These are phyloP conservation scores for Pelodiscus sinensis DNA, from an alignment of 2,113 vertebrate species.

Conservation along the genomic window DNA sequence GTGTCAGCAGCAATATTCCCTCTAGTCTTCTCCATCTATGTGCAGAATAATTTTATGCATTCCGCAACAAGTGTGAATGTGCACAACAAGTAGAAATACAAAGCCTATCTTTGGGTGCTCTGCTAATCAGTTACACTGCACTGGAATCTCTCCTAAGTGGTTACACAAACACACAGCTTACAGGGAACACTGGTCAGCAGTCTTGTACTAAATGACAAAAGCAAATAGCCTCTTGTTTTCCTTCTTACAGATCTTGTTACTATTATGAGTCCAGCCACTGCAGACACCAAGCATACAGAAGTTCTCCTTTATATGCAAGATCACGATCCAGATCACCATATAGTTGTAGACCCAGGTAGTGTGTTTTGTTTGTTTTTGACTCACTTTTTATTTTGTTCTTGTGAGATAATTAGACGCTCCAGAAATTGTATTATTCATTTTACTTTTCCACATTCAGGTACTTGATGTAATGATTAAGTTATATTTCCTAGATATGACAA, in stretches of 20 bases:
- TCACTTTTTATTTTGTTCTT: slow-evolving; percentile 4
- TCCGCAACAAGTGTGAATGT: too few species aligned
- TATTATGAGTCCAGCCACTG: slow-evolving; percentile 86
- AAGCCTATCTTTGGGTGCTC: too few species aligned
- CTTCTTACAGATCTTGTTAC: slow-evolving; percentile 87
- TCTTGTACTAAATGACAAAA: slow-evolving; percentile 18
- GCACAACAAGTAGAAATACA: too few species aligned
- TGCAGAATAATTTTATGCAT: too few species aligned
- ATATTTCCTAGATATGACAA: slow-evolving; percentile 91
- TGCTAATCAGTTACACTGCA: too few species aligned
- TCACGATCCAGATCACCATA: slow-evolving; percentile 86
- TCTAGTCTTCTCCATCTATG: too few species aligned
- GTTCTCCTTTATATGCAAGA: slow-evolving; percentile 84
- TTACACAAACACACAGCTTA: neutral
- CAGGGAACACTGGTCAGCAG: neutral
- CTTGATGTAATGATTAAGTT: slow-evolving; percentile 75
- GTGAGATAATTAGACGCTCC: neutral
- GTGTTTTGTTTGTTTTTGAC: neutral
- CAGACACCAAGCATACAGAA: slow-evolving; percentile 85
- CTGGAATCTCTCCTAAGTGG: too few species aligned
- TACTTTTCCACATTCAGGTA: slow-evolving; percentile 22
- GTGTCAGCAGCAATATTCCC: too few species aligned
- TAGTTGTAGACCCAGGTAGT: slow-evolving; percentile 91
- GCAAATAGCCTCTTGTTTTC: slow-evolving; percentile 51
- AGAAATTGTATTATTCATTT: slow-evolving; percentile 36